These are phyloP conservation scores for Mythimna loreyi DNA, from an alignment of 2,888 invertebrate species.

Conservation along the genomic window DNA sequence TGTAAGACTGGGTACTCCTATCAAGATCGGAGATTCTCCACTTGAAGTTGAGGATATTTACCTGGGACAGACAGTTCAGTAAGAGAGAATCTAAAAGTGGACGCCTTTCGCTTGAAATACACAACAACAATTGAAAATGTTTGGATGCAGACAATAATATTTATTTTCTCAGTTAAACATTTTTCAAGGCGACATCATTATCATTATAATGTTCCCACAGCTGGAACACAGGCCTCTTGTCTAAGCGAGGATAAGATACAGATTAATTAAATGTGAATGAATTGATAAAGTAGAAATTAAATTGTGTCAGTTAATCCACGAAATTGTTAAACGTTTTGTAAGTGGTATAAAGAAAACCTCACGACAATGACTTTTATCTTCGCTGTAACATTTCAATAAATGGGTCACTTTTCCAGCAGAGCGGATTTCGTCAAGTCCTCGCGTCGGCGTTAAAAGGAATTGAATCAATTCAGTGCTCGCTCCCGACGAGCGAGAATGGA, in stretches of 20 bases:
- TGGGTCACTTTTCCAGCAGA: constrained; percentile 74
- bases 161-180: neutral
- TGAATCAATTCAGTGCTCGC: constrained; percentile 84
- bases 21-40: too few species aligned
- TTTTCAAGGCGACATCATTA: neutral
- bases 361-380: constrained; percentile 11
- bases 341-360: constrained; percentile 1
- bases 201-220: too few species aligned
- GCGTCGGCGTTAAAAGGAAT: constrained; percentile 78
- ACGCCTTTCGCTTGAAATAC: too few species aligned
- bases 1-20: too few species aligned
- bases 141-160: too few species aligned
- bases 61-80: too few species aligned
- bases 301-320: neutral
- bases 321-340: neutral
- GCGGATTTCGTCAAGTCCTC: constrained; percentile 78
- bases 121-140: too few species aligned
- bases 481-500: constrained; percentile 59
- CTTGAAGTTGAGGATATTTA: too few species aligned
- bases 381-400: constrained; percentile 60
- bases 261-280: neutral
- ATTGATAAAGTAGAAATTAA: neutral
- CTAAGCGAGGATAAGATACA: too few species aligned
- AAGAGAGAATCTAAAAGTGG: too few species aligned
- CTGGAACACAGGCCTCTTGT: too few species aligned